These are phyloP conservation scores for Otus sunia DNA, from an alignment of 2,113 vertebrate species.

Conservation along the genomic window DNA sequence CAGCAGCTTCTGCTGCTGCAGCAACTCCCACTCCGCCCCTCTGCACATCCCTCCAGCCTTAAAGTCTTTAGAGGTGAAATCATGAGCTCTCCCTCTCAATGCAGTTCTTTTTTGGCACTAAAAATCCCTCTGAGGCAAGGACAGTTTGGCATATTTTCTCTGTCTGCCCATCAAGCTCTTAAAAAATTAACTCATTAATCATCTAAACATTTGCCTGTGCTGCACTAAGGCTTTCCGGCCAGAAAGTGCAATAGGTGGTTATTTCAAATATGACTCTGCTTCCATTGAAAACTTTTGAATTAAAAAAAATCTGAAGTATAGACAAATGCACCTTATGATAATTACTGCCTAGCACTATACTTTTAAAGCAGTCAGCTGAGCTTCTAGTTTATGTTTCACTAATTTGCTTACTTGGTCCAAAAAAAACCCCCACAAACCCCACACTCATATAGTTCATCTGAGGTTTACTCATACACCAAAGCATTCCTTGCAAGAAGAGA, in stretches of 20 bases:
- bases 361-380: conserved; percentile 25
- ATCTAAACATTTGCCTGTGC: neutral
- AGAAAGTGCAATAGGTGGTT: neutral
- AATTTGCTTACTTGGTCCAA: neutral
- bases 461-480: neutral
- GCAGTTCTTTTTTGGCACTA: neutral
- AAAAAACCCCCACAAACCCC: neutral
- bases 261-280: conserved; percentile 22
- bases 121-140: neutral
- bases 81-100: neutral
- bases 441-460: neutral
- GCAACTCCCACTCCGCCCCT: neutral
- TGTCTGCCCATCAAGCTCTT: conserved; percentile 21
- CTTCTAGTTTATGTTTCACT: neutral
- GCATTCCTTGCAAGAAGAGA: neutral
- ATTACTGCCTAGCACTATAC: neutral
- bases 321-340: neutral
- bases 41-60: neutral
- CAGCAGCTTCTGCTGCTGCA: neutral
- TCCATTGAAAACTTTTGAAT: neutral
- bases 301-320: neutral
- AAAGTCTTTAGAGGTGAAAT: conserved; percentile 30
- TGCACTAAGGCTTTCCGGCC: neutral
- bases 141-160: neutral
- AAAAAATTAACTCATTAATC: conserved; percentile 61